Conservation (phyloP, 2,113 vertebrate genomes). For the Aegotheles bennettii region DNA sequence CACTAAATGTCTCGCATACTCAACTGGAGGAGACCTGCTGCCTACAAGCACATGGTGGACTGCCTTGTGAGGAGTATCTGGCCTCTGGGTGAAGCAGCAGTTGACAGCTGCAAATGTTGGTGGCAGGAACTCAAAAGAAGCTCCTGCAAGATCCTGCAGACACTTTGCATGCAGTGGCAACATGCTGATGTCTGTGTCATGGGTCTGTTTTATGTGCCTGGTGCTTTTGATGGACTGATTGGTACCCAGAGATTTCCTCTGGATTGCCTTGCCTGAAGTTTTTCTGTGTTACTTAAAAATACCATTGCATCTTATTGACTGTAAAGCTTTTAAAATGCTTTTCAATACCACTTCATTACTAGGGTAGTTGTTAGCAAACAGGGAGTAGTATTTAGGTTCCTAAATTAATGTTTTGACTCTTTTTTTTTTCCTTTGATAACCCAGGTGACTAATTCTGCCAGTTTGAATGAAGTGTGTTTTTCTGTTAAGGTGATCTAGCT, state of each 20-base stretch:
- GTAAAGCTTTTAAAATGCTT: neutral
- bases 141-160: neutral
- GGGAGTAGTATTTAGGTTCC: neutral
- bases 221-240: neutral
- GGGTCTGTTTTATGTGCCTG: rapidly evolving
- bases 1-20: neutral
- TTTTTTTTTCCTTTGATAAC: neutral
- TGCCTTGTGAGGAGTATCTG: rapidly evolving
- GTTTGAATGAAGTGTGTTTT: neutral
- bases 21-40: neutral
- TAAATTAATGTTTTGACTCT: neutral
- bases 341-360: neutral
- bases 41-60: no score
- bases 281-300: neutral
- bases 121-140: neutral
- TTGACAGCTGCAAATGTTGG: neutral
- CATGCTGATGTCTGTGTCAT: rapidly evolving
- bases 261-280: neutral
- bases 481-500: neutral
- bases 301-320: neutral
- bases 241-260: neutral
- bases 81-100: neutral
- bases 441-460: neutral
- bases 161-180: neutral
- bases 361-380: neutral